phyloP scores from a whole-genome alignment of 2,888 invertebrate genomes.

The Drosophila ezoana region DNA sequence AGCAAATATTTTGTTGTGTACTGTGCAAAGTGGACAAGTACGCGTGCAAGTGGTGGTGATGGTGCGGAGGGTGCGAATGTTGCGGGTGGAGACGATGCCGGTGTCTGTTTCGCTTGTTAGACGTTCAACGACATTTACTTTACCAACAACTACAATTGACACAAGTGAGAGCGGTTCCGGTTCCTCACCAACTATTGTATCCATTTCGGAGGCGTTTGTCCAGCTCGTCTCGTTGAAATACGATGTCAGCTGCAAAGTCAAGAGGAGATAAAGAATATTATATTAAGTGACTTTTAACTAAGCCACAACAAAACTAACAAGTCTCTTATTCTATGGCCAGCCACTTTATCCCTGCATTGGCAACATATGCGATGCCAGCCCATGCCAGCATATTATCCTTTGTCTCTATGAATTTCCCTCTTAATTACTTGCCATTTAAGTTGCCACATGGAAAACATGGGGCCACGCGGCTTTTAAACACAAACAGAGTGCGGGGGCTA shows the following conservation, averaged over 20 bases:
- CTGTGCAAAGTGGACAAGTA: constrained; percentile 23
- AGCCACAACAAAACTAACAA: constrained; percentile 2
- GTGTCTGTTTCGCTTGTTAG: constrained; percentile 56
- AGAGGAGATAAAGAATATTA: constrained; percentile 4
- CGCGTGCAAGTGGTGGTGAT: constrained; percentile 5
- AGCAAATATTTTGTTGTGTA: constrained; percentile 49
- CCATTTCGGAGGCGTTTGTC: constrained; percentile 84
- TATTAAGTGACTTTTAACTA: constrained; percentile 14
- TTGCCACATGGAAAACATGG: constrained; percentile 27
- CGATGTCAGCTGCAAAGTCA: constrained; percentile 82
- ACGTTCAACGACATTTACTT: constrained; percentile 85
- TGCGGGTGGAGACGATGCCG: constrained; percentile 17
- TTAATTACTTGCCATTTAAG: constrained; percentile 37
- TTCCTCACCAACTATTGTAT: constrained; percentile 87
- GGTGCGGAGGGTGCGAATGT: constrained; percentile 6
- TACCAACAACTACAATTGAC: constrained; percentile 93
- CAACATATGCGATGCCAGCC: constrained; percentile 2
- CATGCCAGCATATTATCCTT: constrained; percentile 10
- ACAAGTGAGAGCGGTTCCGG: constrained; percentile 92
- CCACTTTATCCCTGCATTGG: neutral
- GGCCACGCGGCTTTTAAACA: neutral
- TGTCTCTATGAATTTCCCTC: constrained; percentile 6
- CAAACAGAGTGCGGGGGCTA: neutral
- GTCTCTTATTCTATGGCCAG: neutral
- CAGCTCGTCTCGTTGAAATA: constrained; percentile 85